Evolutionary conservation across 2,113 vertebrate genomes (phyloP).

Genomic region (Orthonyx spaldingii): DNA sequence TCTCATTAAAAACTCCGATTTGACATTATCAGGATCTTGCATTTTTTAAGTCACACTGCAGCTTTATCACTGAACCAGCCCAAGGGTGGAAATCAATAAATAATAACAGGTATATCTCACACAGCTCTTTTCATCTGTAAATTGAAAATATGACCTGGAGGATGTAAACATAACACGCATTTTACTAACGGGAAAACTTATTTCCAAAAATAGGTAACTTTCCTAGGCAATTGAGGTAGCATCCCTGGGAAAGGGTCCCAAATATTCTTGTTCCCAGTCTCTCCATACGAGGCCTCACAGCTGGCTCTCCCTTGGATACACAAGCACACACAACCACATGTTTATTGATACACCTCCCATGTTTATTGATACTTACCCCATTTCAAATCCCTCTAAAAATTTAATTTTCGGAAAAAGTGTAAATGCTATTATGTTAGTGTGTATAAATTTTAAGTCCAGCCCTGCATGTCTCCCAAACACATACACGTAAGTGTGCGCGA

Average conservation of each 20-base stretch:
- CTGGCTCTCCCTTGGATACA: not conserved
- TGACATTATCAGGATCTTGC: not conserved
- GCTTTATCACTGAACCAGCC: not conserved
- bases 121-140: not conserved
- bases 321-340: not conserved
- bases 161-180: not conserved
- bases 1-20: not conserved
- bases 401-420: not conserved
- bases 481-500: not conserved
- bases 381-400: not conserved
- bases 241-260: not conserved
- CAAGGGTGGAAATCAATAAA: not conserved
- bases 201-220: not conserved
- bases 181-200: not conserved
- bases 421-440: not conserved
- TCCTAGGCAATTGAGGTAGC: not conserved
- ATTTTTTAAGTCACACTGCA: not conserved
- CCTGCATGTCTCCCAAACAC: not conserved
- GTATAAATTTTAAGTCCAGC: not conserved
- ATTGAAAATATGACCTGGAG: not conserved
- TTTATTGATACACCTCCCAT: accelerated
- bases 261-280: not conserved
- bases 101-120: not conserved
- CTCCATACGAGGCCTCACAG: not conserved
- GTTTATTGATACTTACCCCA: not conserved